Base-by-base conservation (phyloP, 2,888 invertebrate species). In the Copidosoma aretas region DNA sequence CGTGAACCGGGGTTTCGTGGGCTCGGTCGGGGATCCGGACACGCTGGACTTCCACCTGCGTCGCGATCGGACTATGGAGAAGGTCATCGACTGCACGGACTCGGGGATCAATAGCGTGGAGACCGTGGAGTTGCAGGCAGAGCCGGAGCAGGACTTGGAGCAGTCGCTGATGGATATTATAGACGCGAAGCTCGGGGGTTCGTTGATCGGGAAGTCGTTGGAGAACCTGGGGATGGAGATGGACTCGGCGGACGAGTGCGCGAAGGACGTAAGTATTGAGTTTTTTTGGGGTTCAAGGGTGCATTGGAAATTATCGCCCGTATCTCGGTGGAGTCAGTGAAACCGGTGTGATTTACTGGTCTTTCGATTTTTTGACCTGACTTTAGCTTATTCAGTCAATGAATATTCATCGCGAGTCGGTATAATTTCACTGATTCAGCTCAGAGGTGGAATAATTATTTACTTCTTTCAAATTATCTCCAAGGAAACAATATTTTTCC, bases 31-130 rank as follows among this genome's bases (percentile, higher is more conserved):
- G 62, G 81, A 83, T 73, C 81, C 82, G 0, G 81, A 82, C 32
- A 75, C 78, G 4, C 58, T 82, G n/a, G 78, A 81, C 19, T 82
- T 81, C 58, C 76, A 77, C 51, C 71, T 78, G 10, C 67, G 71
- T 15, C 53, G 24, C 4, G 63, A 62, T 10, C 73, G 71, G 0
- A 63, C 71, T 4, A 43, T 79, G 12, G 81, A 82, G 49, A 77
- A 79, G 49, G 62, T 76, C n/a, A n/a, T n/a, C 22, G 82, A 83
- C 64, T 81, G 78, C 66, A 75, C 78, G 2, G 83, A 83, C 71
- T 84, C 83, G 14, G 83, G 83, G 3, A 83, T 84, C 68, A 83
- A 84, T 51, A 83, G 83, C 69, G 83, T 84, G 3, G 83, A 83
- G 68, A 83, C 83, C n/a, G 77, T 83, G 12, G 82, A 83, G 67